These are phyloP conservation scores for Formica aserva DNA, from an alignment of 2,888 invertebrate genomes.

Conservation along the genomic window DNA sequence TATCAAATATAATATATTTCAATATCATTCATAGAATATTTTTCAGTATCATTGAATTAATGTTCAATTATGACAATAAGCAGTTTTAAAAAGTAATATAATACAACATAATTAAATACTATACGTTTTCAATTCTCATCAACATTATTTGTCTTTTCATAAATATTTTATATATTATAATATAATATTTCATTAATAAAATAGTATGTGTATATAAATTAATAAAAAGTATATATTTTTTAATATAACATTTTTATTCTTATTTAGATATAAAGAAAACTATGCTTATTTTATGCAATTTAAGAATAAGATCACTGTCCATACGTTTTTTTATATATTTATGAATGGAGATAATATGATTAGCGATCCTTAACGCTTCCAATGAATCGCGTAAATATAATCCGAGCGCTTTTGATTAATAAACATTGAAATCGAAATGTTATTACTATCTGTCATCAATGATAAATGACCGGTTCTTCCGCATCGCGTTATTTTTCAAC, in stretches of 20 bases:
- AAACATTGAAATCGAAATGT: conserved; percentile 2
- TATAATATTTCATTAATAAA: not conserved
- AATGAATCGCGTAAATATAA: conserved; percentile 11
- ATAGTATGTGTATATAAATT: not conserved
- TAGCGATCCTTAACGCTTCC: conserved; percentile 1
- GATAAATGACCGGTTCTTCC: conserved; percentile 5
- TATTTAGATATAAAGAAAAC: not conserved
- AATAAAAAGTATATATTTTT: not conserved
- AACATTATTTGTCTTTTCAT: not conserved
- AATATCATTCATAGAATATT: too few species aligned
- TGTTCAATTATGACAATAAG: not conserved
- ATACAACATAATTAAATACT: too few species aligned
- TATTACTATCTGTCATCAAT: not conserved
- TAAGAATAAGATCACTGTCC: not conserved
- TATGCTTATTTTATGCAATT: not conserved
- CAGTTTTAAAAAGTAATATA: not conserved
- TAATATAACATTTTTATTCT: not conserved
- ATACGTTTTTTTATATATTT: conserved; percentile 1
- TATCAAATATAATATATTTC: too few species aligned
- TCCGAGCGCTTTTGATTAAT: conserved; percentile 24
- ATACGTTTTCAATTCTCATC: not conserved
- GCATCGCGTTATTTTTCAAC: conserved; percentile 16
- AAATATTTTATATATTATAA: not conserved
- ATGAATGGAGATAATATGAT: not conserved
- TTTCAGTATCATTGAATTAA: not conserved